Evolutionary conservation across 2,797 vertebrate species (phyloP).

Genomic region (Sylvia borin): DNA sequence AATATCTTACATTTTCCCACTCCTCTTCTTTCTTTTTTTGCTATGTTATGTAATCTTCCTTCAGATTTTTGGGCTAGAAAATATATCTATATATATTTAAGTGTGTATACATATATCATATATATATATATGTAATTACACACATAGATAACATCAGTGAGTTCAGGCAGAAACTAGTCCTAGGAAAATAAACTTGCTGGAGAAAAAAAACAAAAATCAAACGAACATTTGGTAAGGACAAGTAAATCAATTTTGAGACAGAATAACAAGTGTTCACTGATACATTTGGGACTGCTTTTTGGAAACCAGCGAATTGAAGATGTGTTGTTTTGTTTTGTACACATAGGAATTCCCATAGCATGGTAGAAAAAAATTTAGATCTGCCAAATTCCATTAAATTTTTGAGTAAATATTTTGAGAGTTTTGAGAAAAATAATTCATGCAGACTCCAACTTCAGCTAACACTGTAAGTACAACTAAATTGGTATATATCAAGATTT

Average conservation of each 20-base stretch:
- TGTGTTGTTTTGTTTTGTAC: neutral
- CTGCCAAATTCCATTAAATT: neutral
- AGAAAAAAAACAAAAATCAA: neutral
- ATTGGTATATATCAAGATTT: neutral
- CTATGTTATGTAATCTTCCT: neutral
- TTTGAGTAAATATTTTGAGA: neutral
- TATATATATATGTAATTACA: neutral
- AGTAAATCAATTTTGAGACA: neutral
- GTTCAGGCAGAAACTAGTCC: neutral
- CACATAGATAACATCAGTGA: neutral
- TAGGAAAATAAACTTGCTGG: neutral
- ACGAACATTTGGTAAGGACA: neutral
- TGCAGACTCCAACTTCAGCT: neutral
- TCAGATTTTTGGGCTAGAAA: neutral
- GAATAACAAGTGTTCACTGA: neutral
- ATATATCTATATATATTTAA: neutral
- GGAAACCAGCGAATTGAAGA: neutral
- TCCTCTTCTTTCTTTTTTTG: too few relatives aligned
- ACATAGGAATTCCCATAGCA: neutral
- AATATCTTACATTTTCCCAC: neutral
- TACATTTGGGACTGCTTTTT: neutral
- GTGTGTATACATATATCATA: neutral
- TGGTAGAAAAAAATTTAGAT: neutral
- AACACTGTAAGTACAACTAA: neutral
- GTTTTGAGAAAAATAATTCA: neutral